These are phyloP conservation scores for Scaptomyza montana DNA, from an alignment of 1,140 invertebrate species.

Conservation along the genomic window DNA sequence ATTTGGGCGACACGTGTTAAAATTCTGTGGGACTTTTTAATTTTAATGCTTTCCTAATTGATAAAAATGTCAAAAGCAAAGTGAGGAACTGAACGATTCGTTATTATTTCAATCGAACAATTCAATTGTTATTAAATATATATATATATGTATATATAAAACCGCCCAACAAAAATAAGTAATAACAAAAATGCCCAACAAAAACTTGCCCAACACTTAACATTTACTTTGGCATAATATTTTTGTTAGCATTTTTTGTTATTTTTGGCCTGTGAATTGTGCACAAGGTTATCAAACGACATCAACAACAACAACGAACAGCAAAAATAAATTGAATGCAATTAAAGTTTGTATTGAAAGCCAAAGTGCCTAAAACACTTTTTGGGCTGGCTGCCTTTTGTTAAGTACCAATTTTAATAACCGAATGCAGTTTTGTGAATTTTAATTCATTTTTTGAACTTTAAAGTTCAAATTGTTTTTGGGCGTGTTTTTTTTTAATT, in stretches of 20 bases:
- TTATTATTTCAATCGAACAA: constrained; percentile 21
- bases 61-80: constrained; percentile 48
- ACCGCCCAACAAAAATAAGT: constrained; percentile 15
- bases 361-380: constrained; percentile 33
- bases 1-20: constrained; percentile 39
- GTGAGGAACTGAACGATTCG: constrained; percentile 41
- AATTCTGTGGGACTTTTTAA: neutral
- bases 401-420: constrained; percentile 68
- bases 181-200: constrained; percentile 38
- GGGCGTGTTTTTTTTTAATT: neutral
- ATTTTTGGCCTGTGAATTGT: constrained; percentile 62
- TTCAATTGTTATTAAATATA: constrained; percentile 26
- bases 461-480: constrained; percentile 12
- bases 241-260: constrained; percentile 20
- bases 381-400: constrained; percentile 51
- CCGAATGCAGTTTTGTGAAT: constrained; percentile 66
- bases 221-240: constrained; percentile 66
- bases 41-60: constrained; percentile 18
- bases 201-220: constrained; percentile 67
- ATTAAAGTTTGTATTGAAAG: constrained; percentile 77
- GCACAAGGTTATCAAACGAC: constrained; percentile 74
- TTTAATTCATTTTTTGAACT: constrained; percentile 41
- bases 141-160: neutral
- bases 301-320: constrained; percentile 29
- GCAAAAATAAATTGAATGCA: constrained; percentile 62